Base-by-base conservation (phyloP, 2,888 invertebrate genomes). In the Scaptomyza flava region DNA sequence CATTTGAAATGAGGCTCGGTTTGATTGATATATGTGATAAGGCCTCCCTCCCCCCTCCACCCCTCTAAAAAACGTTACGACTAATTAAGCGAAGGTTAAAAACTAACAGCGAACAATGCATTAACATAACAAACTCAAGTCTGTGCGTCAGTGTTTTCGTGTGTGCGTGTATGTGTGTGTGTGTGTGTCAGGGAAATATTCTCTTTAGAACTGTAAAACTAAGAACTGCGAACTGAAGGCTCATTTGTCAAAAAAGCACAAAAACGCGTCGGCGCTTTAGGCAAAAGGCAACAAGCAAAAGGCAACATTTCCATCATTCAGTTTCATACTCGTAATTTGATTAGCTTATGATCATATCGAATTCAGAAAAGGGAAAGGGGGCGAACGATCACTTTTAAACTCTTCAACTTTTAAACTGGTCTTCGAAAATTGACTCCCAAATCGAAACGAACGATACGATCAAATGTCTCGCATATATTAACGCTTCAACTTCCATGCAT, bases 31-130 rank as follows among this genome's bases (percentile, higher is more conserved):
- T 68, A 81, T 79, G 77, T 81, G 79, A 81, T 79, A 81, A 83
- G 76, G 51, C 53, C 50, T 56, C 27, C 60, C 5, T 5, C 27
- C 27, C 27, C 27, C 27, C 27, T 5, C 27, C 3, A 27, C 2
- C 17, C 17, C 17, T 17, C 0, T 23, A 27, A 27, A 27, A 71
- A 68, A 59, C 66, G 73, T 72, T 72, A 73, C 72, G 68, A 57
- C 77, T 82, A 82, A 82, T 82, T 84, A 79, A 80, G 51, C 74
- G 82, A 82, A 82, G 84, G 84, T 74, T 72, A 66, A 41, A 41
- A 4, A 9, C 17, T 2, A 34, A 34, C 11, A 34, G 9, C 38
- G 62, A 67, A 20, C 38, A 61, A 34, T 62, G 71, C 67, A 81
- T 81, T 74, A 81, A 68, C 81, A 81, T 67, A 81, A 80, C 51